A percentile compares a stretch with the other conserved stretches of the same genome.
These are phyloP conservation scores for Rhodinocichla rosea DNA, from an alignment of 2,113 vertebrate genomes.

Conservation along the genomic window DNA sequence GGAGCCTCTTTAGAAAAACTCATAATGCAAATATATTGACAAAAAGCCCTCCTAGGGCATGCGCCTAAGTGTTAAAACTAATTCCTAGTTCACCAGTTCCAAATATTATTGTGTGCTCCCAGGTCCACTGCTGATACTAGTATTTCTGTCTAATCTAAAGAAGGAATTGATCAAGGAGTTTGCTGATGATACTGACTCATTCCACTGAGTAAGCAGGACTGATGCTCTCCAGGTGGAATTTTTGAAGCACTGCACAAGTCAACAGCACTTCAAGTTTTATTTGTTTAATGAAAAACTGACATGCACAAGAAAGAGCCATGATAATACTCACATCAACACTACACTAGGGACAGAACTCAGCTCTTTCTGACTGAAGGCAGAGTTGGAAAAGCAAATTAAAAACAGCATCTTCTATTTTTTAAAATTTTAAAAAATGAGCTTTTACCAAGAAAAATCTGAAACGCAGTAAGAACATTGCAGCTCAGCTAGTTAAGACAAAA, in stretches of 20 bases:
- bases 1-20: background rate
- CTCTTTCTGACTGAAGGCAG: background rate
- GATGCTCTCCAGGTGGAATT: background rate
- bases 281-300: slow-evolving; percentile 1
- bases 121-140: background rate
- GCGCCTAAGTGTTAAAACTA: background rate
- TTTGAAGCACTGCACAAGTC: background rate
- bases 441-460: background rate
- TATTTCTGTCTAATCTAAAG: background rate
- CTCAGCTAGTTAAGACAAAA: background rate
- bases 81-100: background rate
- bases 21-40: background rate
- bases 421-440: background rate
- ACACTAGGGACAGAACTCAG: background rate
- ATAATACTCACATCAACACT: background rate
- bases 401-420: background rate
- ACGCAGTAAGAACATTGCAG: background rate
- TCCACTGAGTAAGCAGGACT: background rate
- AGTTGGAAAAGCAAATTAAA: background rate
- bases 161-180: background rate
- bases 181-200: background rate
- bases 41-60: background rate
- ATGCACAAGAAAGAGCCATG: background rate
- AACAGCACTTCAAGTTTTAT: background rate
- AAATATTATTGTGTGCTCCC: background rate